phyloP scores from a whole-genome alignment of 2,888 invertebrate genomes.

The Argyra leucocephala region DNA sequence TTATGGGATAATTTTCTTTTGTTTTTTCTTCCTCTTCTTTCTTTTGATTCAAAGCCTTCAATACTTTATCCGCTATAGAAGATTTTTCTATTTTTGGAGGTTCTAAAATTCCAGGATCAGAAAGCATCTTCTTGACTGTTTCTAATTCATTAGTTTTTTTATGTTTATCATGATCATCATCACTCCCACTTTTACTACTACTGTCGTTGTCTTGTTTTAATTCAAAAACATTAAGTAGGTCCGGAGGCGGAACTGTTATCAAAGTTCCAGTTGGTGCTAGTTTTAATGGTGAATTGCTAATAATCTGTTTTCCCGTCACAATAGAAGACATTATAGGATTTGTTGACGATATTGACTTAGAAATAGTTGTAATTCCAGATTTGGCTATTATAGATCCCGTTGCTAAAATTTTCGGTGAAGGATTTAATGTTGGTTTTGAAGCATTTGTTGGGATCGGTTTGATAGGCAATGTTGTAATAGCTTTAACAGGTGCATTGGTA shows the following conservation, averaged over 20 bases:
- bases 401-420: neutral
- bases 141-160: conserved; percentile 36
- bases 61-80: conserved; percentile 54
- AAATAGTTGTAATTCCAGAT: no score
- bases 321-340: neutral
- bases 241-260: conserved; percentile 13
- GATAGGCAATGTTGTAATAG: conserved; percentile 14
- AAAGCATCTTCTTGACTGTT: conserved; percentile 37
- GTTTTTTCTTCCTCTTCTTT: conserved; percentile 47
- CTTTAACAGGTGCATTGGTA: conserved; percentile 11
- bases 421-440: neutral
- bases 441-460: conserved; percentile 8
- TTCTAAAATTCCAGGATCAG: conserved; percentile 35
- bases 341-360: neutral
- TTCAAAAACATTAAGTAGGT: conserved; percentile 36
- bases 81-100: conserved; percentile 42
- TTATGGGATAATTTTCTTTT: conserved; percentile 35
- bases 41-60: conserved; percentile 51
- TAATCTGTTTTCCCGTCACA: neutral
- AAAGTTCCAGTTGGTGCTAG: neutral
- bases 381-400: neutral
- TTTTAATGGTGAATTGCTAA: neutral
- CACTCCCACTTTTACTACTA: conserved; percentile 26
- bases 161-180: conserved; percentile 32
- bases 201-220: conserved; percentile 35